Conservation (phyloP, 2,797 vertebrate genomes). For the Alcedo atthis region DNA sequence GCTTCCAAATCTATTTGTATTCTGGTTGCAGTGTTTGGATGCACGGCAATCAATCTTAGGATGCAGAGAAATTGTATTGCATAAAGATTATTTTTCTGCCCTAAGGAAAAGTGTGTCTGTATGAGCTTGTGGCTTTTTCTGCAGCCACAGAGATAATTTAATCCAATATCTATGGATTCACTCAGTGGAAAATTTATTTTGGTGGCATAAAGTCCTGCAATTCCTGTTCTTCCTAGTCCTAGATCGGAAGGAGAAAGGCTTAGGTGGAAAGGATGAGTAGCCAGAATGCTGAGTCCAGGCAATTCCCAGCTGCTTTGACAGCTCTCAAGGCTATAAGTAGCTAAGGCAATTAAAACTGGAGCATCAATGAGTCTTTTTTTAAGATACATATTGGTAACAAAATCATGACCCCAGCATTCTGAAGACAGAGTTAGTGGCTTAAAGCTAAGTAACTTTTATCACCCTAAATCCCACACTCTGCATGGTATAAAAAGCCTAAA, state of each 20-base stretch:
- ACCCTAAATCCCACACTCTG: not conserved
- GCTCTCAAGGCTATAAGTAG: constrained; percentile 25
- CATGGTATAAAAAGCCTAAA: not conserved
- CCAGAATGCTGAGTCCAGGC: constrained; percentile 1
- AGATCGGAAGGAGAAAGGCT: not conserved
- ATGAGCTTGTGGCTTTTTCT: constrained; percentile 7
- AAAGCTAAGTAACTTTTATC: constrained; percentile 27
- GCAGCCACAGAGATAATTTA: constrained; percentile 30
- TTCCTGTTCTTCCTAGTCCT: not conserved
- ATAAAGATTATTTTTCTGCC: not conserved
- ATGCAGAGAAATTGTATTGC: not conserved
- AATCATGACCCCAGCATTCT: not conserved
- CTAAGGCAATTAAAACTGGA: constrained; percentile 44
- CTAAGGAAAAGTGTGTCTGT: not conserved
- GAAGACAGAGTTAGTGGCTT: constrained; percentile 18
- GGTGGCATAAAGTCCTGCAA: not conserved
- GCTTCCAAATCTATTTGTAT: not conserved
- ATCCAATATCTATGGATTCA: not conserved
- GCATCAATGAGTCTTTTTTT: constrained; percentile 21
- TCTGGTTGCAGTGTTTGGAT: not conserved
- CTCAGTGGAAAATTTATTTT: constrained; percentile 5
- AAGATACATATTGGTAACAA: not conserved
- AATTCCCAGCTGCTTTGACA: constrained; percentile 33
- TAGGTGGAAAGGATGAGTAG: not conserved
- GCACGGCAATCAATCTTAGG: not conserved